Percentiles rank a stretch among this genome's conserved stretches.
phyloP scores from a whole-genome alignment of 2,797 vertebrate genomes.

The Peromyscus melanophrys region DNA sequence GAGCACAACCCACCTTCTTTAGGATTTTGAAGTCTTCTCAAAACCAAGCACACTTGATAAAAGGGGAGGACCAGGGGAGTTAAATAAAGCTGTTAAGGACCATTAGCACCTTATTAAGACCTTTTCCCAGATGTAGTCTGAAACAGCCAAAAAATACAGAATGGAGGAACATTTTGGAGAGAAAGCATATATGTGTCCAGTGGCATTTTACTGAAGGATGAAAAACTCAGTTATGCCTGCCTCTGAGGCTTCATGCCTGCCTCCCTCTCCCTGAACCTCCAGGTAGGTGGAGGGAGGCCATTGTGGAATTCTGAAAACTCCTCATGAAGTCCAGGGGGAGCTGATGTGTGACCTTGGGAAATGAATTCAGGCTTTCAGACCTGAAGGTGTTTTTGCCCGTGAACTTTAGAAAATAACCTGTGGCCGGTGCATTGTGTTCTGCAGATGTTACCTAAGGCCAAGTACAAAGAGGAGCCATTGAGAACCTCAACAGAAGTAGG shows the following conservation, averaged over 20 bases:
- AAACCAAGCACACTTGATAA: slow-evolving; percentile 66
- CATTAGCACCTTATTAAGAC: slow-evolving; percentile 78
- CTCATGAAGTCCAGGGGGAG: background rate
- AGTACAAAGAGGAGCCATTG: background rate
- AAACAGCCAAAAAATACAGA: slow-evolving; percentile 76
- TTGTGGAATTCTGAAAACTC: background rate
- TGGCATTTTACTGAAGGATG: slow-evolving; percentile 4
- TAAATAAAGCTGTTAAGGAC: slow-evolving; percentile 72
- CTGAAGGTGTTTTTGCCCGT: background rate
- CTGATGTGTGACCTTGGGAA: background rate
- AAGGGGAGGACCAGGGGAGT: slow-evolving; percentile 44
- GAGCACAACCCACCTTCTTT: background rate
- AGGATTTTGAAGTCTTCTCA: slow-evolving; percentile 45
- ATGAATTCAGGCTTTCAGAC: background rate
- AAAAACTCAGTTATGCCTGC: background rate
- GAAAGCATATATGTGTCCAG: background rate
- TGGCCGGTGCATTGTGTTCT: slow-evolving; percentile 14
- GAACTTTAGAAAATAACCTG: background rate
- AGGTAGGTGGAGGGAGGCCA: background rate
- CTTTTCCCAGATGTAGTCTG: slow-evolving; percentile 71
- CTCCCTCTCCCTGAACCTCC: background rate
- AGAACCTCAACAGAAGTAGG: background rate
- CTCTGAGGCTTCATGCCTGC: background rate
- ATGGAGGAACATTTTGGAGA: slow-evolving; percentile 51
- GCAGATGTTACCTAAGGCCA: background rate